These are phyloP conservation scores for Cettia cetti DNA, from an alignment of 2,113 vertebrate species.

Conservation along the genomic window DNA sequence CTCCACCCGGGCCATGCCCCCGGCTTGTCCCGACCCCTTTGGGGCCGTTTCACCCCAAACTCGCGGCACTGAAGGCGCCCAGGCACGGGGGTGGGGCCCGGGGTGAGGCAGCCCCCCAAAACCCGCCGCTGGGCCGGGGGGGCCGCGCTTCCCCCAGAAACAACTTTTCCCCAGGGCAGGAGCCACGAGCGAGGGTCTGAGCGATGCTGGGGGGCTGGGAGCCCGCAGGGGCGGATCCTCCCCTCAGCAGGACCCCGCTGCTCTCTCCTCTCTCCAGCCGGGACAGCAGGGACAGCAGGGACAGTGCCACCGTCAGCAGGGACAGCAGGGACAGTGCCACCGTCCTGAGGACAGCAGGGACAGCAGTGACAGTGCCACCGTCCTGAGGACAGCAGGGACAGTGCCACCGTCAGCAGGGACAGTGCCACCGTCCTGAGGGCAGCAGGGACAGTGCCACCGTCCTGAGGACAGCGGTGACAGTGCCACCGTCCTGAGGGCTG, in stretches of 20 bases:
- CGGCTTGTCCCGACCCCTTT: neutral
- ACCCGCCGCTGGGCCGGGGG: too few species aligned
- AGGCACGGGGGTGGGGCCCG: neutral
- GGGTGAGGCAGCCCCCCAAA: neutral
- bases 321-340: neutral
- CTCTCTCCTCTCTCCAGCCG: fast-evolving
- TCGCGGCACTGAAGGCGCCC: neutral
- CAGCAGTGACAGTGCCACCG: too few species aligned
- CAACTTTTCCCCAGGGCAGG: neutral
- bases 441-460: too few species aligned
- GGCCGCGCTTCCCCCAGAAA: too few species aligned
- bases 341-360: neutral
- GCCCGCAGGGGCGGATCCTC: neutral
- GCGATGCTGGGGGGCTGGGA: fast-evolving
- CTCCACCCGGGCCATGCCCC: too few species aligned
- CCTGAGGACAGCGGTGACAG: neutral
- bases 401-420: too few species aligned
- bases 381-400: neutral
- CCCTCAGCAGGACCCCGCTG: fast-evolving
- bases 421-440: too few species aligned
- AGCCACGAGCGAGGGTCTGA: too few species aligned
- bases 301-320: too few species aligned
- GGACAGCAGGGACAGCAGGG: neutral
- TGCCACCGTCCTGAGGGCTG: neutral
- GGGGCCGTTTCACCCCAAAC: neutral